Evolutionary conservation across 2,888 invertebrate species (phyloP), one percentile per base, ranked within the genome.

Genomic region (Geotrupes spiniger): DNA sequence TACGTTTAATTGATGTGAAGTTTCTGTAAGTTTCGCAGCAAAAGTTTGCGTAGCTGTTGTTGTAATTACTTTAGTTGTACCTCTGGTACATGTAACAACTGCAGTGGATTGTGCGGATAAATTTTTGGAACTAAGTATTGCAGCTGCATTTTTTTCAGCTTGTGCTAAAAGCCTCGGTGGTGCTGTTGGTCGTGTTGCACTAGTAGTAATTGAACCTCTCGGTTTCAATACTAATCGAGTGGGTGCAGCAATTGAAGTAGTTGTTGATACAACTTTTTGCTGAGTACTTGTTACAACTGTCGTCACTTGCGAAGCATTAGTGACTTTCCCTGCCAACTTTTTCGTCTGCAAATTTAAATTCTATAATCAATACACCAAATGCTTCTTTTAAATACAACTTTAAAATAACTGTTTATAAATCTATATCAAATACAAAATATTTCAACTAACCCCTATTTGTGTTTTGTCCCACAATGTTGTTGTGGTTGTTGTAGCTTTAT

Each of bases 21-120:
- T 71, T 72, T 83, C 81, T 5, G 83, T 82, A 46, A 87, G 76
- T 71, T 87, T 87, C 46, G 86, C 86, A 11, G 87, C 87, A 73
- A 87, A 87, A 1, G 86, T 84, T 72, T 83, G 83, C 38, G 79
- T 78, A n/a, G 82, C 77, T 12, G 66, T 61, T 11, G 64, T 63
- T 27, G 66, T 64, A 39, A 61, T 56, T 49, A 63, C 56, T 52
- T 62, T 64, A 4, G 53, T 49, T 14, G 49, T 55, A 40, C 51
- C 47, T 40, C 46, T 45, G 21, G 48, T 42, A 6, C 41, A 48
- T 6, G 58, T 42, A 73, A 74, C 55, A 75, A 50, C 45, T 17
- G 71, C 49, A 61, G 62, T 50, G 60, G 51, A 16, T 78, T 78
- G 74, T 78, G 44, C 36, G 8, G 36, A 38, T 6, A 33, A 15